These are phyloP conservation scores for Drosophila siamana DNA, from an alignment of 2,888 invertebrate species.

Conservation along the genomic window DNA sequence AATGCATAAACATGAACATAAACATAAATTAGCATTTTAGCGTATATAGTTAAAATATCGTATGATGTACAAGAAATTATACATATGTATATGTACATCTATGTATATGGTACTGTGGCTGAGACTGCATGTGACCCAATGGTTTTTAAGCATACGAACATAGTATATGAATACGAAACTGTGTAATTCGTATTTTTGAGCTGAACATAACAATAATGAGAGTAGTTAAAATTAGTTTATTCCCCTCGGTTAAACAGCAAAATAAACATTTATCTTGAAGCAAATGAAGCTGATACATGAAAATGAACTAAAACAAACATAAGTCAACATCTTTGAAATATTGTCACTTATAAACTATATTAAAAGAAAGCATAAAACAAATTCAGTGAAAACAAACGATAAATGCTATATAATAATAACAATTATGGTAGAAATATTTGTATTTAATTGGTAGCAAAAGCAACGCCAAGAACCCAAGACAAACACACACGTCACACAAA, in stretches of 20 bases:
- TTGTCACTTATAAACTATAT: conserved; percentile 10
- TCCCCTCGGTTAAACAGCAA: conserved; percentile 37
- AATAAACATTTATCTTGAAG: conserved; percentile 33
- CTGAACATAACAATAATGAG: conserved; percentile 77
- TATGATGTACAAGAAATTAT: conserved; percentile 36
- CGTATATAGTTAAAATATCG: conserved; percentile 37
- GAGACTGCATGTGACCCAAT: conserved; percentile 37
- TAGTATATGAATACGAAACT: conserved; percentile 24
- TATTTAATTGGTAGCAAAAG: conserved; percentile 34
- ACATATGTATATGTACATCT: conserved; percentile 41
- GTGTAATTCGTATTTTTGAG: conserved; percentile 60
- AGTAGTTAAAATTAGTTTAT: conserved; percentile 74
- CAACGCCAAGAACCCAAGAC: conserved; percentile 27
- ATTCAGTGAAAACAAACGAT: conserved; percentile 11
- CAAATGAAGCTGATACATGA: conserved; percentile 42
- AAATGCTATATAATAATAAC: conserved; percentile 18
- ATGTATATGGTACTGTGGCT: conserved; percentile 38
- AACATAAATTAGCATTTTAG: conserved; percentile 34
- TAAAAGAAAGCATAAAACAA: not conserved
- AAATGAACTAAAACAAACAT: not conserved
- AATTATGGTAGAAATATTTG: conserved; percentile 37
- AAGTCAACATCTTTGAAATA: conserved; percentile 2
- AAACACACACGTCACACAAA: conserved; percentile 7
- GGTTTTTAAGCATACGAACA: conserved; percentile 44
- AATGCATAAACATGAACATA: conserved; percentile 29